phyloP scores from a whole-genome alignment of 2,113 vertebrate genomes.

The Vulpes ferrilata region DNA sequence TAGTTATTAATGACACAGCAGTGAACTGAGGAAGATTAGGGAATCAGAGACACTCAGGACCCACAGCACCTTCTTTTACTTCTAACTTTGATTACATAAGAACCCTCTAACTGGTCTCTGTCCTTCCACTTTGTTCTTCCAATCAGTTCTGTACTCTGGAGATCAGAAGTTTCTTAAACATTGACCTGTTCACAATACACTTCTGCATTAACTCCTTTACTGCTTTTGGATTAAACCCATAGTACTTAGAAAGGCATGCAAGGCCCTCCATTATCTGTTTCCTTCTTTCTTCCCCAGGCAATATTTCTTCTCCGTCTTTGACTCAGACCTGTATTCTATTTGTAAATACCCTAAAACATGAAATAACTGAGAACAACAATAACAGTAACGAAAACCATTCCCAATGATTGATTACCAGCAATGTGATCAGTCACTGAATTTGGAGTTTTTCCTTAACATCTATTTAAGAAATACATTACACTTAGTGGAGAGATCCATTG shows the following conservation, averaged over 20 bases:
- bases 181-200: neutral
- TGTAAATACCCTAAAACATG: neutral
- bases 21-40: neutral
- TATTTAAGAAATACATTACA: neutral
- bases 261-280: neutral
- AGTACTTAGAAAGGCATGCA: neutral
- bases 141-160: neutral
- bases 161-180: neutral
- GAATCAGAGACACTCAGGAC: neutral
- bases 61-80: neutral
- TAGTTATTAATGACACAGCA: neutral
- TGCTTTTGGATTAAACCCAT: neutral
- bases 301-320: neutral
- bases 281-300: neutral
- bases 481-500: neutral
- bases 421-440: neutral
- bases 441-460: neutral
- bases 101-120: neutral
- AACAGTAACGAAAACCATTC: neutral
- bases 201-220: neutral
- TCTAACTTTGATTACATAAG: neutral
- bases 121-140: neutral
- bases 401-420: neutral
- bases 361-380: neutral
- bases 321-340: neutral